These are phyloP conservation scores for Anthoptus insignis DNA, from an alignment of 2,888 invertebrate genomes.

Conservation along the genomic window DNA sequence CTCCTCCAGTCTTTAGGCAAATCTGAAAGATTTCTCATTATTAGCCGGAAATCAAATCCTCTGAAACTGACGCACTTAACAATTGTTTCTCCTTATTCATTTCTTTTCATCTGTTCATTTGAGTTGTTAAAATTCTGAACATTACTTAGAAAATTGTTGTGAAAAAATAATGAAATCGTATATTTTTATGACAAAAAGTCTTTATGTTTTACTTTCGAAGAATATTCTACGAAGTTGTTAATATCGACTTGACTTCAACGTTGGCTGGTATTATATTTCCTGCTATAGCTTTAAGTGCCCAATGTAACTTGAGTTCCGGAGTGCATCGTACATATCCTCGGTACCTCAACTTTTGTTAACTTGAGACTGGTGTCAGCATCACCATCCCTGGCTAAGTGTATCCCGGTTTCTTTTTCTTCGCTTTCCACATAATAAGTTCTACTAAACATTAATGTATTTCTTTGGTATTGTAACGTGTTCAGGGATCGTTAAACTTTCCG, in stretches of 20 bases:
- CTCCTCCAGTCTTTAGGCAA: too few relatives aligned
- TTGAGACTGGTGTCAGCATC: constrained; percentile 4
- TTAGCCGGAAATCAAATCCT: constrained; percentile 26
- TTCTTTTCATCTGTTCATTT: constrained; percentile 14
- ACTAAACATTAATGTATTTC: constrained; percentile 55
- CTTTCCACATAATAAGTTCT: constrained; percentile 67
- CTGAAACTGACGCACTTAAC: constrained; percentile 14
- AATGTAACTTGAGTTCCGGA: constrained; percentile 3
- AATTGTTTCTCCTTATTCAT: constrained; percentile 6
- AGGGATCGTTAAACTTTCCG: constrained; percentile 2
- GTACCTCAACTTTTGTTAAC: not conserved
- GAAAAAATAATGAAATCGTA: not conserved
- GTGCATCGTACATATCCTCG: too few relatives aligned
- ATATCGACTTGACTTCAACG: not conserved
- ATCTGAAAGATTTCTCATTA: constrained; percentile 26
- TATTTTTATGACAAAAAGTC: not conserved
- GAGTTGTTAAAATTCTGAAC: not conserved
- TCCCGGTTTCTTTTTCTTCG: constrained; percentile 51
- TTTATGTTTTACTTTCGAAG: too few relatives aligned
- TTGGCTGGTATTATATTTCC: not conserved
- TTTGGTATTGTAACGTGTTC: constrained; percentile 10
- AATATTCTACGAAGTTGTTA: not conserved
- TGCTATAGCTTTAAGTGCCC: not conserved
- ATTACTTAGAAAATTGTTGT: not conserved
- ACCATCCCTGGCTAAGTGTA: constrained; percentile 8